Evolutionary conservation across 2,888 invertebrate species (phyloP), one percentile per base, ranked within the genome.

Genomic region (Cataglyphis albicans): DNA sequence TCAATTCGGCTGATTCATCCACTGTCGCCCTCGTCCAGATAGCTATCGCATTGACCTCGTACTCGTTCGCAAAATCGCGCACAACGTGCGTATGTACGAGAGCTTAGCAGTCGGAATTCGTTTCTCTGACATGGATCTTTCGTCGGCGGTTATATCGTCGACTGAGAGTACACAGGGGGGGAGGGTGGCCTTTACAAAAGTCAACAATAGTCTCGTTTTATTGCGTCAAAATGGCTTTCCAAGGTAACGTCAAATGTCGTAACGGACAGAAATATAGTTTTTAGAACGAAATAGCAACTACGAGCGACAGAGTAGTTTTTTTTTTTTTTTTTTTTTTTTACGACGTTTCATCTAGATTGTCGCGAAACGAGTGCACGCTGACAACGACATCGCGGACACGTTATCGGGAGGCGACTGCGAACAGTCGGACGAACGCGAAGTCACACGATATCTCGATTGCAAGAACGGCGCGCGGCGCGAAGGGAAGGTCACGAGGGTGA

Each of bases 1-100:
- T 29, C 7, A 29, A 29, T 75, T 75, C 32, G 32, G 44, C 21
- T 29, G 21, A 44, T 59, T 21, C 74, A 18, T 35, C 38, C 44
- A 41, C 61, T 35, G 10, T 72, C 25, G 10, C 25, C 48, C 41
- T 57, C 35, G 44, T 59, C n/a, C 12, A 6, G 78, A 68, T 76
- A 67, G 55, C 52, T 82, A 82, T 82, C 76, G 21, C 80, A 21
- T 67, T 78, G 59, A 68, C 68, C 68, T 35, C 74, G 41, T 12
- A 29, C 15, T 7, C 65, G 21, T 15, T 75, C 55, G 15, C 38
- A 41, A 59, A 61, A 65, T 80, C 29, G 59, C 29, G 59, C 21
- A 59, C 7, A 52, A 52, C 44, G 38, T 59, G 78, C 48, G 52
- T 52, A 76, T 18, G 18, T 48, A 35, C 1, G 38, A 44, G 21